phyloP scores from a whole-genome alignment of 2,113 vertebrate genomes.

The Phylloscopus whistleri region DNA sequence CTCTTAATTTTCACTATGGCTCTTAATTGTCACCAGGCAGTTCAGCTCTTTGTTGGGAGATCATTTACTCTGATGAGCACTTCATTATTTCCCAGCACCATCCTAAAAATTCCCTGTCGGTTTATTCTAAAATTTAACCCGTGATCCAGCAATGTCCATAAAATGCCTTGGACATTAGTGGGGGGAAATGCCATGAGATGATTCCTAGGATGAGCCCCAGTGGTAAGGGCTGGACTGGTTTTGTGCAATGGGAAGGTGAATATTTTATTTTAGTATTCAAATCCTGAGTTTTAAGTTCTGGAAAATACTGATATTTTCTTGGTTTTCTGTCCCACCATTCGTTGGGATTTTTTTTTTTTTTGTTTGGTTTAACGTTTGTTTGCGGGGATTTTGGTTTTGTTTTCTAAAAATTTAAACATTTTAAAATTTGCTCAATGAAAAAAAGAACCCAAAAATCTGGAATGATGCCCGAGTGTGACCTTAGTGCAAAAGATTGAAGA shows the following conservation, averaged over 20 bases:
- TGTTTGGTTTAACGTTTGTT: too few relatives aligned
- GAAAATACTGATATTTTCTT: background rate
- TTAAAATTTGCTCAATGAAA: background rate
- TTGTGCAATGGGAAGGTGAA: background rate
- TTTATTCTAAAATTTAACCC: background rate
- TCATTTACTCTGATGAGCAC: background rate
- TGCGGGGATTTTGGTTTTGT: too few relatives aligned
- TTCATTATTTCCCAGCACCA: background rate
- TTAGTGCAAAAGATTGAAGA: background rate
- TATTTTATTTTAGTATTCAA: background rate
- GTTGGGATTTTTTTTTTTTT: background rate
- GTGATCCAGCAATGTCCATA: background rate
- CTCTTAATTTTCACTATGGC: background rate
- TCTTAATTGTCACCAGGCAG: background rate
- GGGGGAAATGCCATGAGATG: background rate
- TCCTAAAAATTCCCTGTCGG: background rate
- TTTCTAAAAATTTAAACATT: background rate
- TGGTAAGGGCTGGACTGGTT: background rate
- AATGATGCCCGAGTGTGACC: background rate
- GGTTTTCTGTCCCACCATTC: background rate
- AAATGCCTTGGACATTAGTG: background rate
- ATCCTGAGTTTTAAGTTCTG: background rate
- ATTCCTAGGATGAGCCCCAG: background rate
- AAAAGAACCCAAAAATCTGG: background rate
- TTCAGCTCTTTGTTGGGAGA: background rate